A percentile compares a stretch with the other conserved stretches of the same genome.
These are phyloP conservation scores for Rhogogaster chlorosoma DNA, from an alignment of 2,888 invertebrate species.

Conservation along the genomic window DNA sequence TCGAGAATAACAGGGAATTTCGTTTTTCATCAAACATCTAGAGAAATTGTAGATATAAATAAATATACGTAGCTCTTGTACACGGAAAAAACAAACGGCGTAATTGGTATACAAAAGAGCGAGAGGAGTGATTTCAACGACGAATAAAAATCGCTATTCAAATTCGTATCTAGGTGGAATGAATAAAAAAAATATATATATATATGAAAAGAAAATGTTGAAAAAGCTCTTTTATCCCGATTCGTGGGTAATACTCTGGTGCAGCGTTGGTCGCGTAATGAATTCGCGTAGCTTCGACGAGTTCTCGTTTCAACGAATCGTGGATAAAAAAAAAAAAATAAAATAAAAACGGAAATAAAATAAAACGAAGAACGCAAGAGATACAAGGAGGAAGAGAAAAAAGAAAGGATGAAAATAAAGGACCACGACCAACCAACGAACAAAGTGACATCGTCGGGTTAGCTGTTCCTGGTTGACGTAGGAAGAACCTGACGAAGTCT, in stretches of 20 bases:
- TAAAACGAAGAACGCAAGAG: neutral
- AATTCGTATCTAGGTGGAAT: too few relatives aligned
- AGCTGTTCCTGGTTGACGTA: conserved; percentile 42
- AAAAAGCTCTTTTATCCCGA: neutral
- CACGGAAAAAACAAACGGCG: too few relatives aligned
- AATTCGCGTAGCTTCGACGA: neutral
- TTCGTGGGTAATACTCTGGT: neutral
- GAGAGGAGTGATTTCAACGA: too few relatives aligned
- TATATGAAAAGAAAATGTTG: neutral
- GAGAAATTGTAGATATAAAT: too few relatives aligned
- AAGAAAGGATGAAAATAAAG: neutral
- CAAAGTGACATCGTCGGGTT: conserved; percentile 42
- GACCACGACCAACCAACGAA: neutral
- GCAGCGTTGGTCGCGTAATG: neutral
- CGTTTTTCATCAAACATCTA: too few relatives aligned
- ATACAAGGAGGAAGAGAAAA: neutral
- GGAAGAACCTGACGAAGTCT: neutral
- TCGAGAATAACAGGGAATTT: too few relatives aligned
- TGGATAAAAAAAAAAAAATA: neutral
- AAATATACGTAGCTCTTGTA: too few relatives aligned
- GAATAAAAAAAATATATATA: neutral
- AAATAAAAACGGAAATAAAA: neutral
- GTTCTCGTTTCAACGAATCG: neutral
- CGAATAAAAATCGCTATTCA: too few relatives aligned
- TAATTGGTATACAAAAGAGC: too few relatives aligned